phyloP scores from a whole-genome alignment of 1,140 invertebrate species.

The Pentalonia nigronervosa region DNA sequence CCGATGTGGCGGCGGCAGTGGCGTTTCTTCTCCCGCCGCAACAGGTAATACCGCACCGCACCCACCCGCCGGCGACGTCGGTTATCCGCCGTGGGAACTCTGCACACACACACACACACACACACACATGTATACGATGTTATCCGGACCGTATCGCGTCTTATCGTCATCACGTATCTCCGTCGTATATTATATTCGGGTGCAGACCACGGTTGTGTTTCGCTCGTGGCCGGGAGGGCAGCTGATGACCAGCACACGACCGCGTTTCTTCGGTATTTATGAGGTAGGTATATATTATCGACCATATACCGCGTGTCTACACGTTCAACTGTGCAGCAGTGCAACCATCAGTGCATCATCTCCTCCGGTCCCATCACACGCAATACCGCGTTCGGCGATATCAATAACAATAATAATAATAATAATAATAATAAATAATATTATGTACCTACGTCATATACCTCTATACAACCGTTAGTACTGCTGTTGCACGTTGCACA shows the following conservation, averaged over 20 bases:
- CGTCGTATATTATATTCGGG: conserved; percentile 46
- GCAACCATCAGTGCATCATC: neutral
- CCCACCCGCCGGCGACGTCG: neutral
- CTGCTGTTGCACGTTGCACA: neutral
- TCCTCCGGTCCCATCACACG: neutral
- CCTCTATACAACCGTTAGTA: neutral
- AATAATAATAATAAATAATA: conserved; percentile 4
- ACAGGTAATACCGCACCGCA: neutral
- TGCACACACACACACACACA: neutral
- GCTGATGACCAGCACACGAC: conserved; percentile 24
- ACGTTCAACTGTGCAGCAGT: no score
- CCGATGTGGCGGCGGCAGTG: neutral
- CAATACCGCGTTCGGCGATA: neutral
- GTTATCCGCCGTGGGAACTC: conserved; percentile 23
- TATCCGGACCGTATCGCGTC: conserved; percentile 44
- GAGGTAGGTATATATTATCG: neutral
- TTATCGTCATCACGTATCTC: conserved; percentile 41
- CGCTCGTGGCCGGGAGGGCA: neutral
- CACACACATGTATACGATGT: neutral
- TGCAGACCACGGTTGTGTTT: conserved; percentile 38
- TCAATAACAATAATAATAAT: conserved; percentile 23
- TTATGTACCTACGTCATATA: neutral
- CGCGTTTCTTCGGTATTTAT: conserved; percentile 28
- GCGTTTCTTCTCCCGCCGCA: neutral
- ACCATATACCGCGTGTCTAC: neutral